Conservation (phyloP, 2,888 invertebrate species). For the Drosophila rellima region DNA sequence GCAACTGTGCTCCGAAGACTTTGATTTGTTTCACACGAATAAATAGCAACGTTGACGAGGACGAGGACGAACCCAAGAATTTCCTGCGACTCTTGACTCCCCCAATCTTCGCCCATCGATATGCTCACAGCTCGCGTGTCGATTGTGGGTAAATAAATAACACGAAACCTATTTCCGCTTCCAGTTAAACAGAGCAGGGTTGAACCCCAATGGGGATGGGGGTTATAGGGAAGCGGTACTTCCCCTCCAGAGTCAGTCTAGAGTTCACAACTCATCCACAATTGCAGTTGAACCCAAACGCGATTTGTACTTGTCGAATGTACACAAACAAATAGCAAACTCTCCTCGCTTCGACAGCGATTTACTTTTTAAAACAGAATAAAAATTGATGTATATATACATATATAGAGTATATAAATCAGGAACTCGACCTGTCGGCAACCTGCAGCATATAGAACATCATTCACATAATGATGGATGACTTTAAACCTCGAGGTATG, state of each 20-base stretch:
- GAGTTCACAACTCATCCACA: slow-evolving; percentile 44
- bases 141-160: slow-evolving; percentile 80
- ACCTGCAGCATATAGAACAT: slow-evolving; percentile 32
- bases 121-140: slow-evolving; percentile 73
- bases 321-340: slow-evolving; percentile 42
- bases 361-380: slow-evolving; percentile 25
- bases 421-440: slow-evolving; percentile 40
- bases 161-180: slow-evolving; percentile 75
- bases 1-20: slow-evolving; percentile 36
- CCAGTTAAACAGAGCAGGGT: slow-evolving; percentile 4
- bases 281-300: slow-evolving; percentile 62
- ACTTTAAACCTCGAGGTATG: slow-evolving; percentile 46
- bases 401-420: slow-evolving; percentile 66
- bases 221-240: not conserved
- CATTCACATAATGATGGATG: slow-evolving; percentile 16
- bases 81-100: slow-evolving; percentile 6
- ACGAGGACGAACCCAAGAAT: slow-evolving; percentile 15
- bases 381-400: slow-evolving; percentile 14
- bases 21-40: slow-evolving; percentile 80
- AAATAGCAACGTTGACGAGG: slow-evolving; percentile 69
- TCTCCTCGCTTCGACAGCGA: slow-evolving; percentile 42
- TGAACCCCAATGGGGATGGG: not conserved
- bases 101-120: slow-evolving; percentile 44
- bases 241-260: slow-evolving; percentile 17
- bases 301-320: slow-evolving; percentile 73